A percentile compares a stretch with the other conserved stretches of the same genome.
phyloP scores from a whole-genome alignment of 2,888 invertebrate genomes.

The Erebia ligea region DNA sequence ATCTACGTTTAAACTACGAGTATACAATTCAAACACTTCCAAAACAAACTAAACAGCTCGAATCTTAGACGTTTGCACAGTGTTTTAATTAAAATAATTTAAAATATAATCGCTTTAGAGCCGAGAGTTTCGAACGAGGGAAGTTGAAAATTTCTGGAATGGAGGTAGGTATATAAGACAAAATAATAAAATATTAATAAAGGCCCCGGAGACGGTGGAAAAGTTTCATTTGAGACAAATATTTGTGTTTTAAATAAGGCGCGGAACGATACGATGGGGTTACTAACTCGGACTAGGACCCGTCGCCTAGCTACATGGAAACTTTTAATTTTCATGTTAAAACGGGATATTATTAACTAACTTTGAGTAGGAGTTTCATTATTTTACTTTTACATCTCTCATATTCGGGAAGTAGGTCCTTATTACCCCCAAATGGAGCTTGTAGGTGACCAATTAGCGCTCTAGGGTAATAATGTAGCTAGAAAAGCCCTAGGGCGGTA shows the following conservation, averaged over 20 bases:
- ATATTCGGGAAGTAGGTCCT: too few relatives aligned
- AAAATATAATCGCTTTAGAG: constrained; percentile 82
- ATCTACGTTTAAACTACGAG: constrained; percentile 15
- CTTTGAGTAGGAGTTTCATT: not conserved
- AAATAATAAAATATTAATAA: constrained; percentile 84
- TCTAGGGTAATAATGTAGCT: too few relatives aligned
- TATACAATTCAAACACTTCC: constrained; percentile 40
- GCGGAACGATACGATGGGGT: constrained; percentile 73
- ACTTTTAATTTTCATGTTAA: constrained; percentile 28
- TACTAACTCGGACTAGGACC: constrained; percentile 57
- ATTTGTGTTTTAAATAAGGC: constrained; percentile 82
- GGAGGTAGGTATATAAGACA: constrained; percentile 75
- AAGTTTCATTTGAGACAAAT: constrained; percentile 78
- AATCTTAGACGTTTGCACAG: constrained; percentile 71
- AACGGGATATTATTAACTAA: constrained; percentile 11
- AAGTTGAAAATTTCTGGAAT: constrained; percentile 76
- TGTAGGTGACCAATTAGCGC: too few relatives aligned
- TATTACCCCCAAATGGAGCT: too few relatives aligned
- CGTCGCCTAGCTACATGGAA: constrained; percentile 41
- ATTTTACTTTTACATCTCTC: constrained; percentile 7
- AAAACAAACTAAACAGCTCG: constrained; percentile 55
- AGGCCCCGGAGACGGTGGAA: constrained; percentile 76
- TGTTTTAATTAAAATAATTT: constrained; percentile 83
- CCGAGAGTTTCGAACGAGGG: constrained; percentile 75
- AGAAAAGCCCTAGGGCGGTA: too few relatives aligned